Conservation (phyloP, 2,797 vertebrate species). For the Xyrichtys novacula region DNA sequence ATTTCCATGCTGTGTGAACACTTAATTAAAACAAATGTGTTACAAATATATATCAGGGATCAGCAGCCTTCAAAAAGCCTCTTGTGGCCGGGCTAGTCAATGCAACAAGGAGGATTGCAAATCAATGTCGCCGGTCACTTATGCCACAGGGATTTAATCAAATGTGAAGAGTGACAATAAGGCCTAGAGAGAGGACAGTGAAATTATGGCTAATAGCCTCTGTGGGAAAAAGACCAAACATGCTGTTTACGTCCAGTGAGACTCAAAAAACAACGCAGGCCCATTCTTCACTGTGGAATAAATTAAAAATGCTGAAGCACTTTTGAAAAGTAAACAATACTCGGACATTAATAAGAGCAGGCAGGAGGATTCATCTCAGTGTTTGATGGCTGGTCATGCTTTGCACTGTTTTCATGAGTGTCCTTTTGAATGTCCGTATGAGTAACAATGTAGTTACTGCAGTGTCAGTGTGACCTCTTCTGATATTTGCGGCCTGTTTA, state of each 20-base stretch:
- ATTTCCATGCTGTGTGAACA: constrained; percentile 87
- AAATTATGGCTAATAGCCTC: constrained; percentile 70
- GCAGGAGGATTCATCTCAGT: constrained; percentile 29
- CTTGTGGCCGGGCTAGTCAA: constrained; percentile 82
- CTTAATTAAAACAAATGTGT: constrained; percentile 91
- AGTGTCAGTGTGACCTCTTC: constrained; percentile 74
- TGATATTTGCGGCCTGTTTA: constrained; percentile 76
- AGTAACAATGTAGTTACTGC: constrained; percentile 66
- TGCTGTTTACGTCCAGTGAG: constrained; percentile 41
- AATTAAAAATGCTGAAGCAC: constrained; percentile 40
- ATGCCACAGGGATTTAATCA: constrained; percentile 83
- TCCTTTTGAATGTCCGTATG: constrained; percentile 66
- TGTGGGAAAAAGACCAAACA: constrained; percentile 60
- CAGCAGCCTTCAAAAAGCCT: constrained; percentile 83
- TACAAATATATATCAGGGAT: constrained; percentile 87
- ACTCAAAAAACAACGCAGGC: constrained; percentile 44
- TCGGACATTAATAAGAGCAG: constrained; percentile 36
- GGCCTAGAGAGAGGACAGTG: constrained; percentile 56
- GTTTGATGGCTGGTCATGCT: constrained; percentile 51
- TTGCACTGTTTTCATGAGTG: constrained; percentile 52
- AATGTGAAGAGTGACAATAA: constrained; percentile 80
- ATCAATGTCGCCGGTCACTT: constrained; percentile 85
- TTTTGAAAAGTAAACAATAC: constrained; percentile 37
- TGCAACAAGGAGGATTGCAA: constrained; percentile 82
- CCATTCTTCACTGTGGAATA: constrained; percentile 29